Evolutionary conservation across 2,113 vertebrate species (phyloP), one percentile per base, ranked within the genome.

Genomic region (Hydrochoerus hydrochaeris): DNA sequence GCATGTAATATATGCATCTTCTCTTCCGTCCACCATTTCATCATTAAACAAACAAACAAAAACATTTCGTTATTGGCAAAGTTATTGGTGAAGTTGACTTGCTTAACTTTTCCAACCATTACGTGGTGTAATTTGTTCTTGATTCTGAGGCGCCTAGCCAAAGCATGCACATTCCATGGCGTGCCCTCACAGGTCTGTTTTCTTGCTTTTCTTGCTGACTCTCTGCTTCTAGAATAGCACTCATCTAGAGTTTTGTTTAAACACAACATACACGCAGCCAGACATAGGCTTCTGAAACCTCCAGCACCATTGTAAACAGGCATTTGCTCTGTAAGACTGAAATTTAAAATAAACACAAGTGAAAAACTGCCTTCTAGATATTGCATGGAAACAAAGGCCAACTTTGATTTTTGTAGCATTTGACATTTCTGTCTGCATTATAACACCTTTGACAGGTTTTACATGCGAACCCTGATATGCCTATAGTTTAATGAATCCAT

Each of bases 91-190:
- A 80, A 49, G 63, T 81, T 95, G 88, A 92, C 88, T 94, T 96
- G 75, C 96, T 96, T 97, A 1, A 57, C 78, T 96, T 97, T 96
- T 98, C 62, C 87, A 97, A 90, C 83, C 94, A 95, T 97, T 97
- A 71, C 20, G 80, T 90, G 92, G 81, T 94, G 19, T 49, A 93
- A 38, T 96, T 62, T 96, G 91, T 93, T 97, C 81, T 92, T 90
- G 12, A 54, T 98, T 95, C 95, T 88, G 77, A 91, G 38, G 78
- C 41, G 95, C 62, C 96, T 65, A 83, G 92, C 88, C 95, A 97
- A 97, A 92, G 94, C 96, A 82, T 8, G 6, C 0, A 5, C 86
- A 85, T 95, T 98, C 98, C 97, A 84, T 5, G 54, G 81, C 80
- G 3, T 97, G 96, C 97, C 92, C 80, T 96, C 95, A 71, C 95